Evolutionary conservation across 2,113 vertebrate species (phyloP).

Genomic region (Natator depressus): DNA sequence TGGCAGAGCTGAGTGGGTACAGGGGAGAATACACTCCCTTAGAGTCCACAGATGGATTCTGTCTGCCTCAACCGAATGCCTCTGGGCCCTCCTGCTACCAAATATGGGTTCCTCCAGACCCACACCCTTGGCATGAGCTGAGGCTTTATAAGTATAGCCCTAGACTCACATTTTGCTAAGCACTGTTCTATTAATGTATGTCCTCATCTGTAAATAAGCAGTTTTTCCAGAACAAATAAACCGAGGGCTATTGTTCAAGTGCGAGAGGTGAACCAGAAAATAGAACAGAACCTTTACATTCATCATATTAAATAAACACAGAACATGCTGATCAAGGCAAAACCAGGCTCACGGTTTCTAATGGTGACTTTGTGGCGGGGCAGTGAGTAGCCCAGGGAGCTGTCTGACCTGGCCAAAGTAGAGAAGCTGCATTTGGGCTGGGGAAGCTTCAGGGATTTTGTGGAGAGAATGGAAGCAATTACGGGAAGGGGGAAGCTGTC

Average conservation of each 20-base stretch:
- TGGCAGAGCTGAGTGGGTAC: too few species aligned
- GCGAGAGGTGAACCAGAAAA: background rate
- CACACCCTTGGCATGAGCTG: too few species aligned
- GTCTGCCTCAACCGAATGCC: too few species aligned
- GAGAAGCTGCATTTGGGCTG: background rate
- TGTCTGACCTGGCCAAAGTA: background rate
- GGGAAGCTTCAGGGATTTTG: background rate
- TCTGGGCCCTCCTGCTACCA: too few species aligned
- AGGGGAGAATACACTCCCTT: too few species aligned
- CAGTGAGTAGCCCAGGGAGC: background rate
- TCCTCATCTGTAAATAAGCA: background rate
- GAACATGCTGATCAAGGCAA: background rate
- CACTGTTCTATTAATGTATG: background rate
- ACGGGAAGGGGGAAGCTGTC: background rate
- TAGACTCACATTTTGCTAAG: background rate
- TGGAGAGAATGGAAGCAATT: background rate
- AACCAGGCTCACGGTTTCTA: background rate
- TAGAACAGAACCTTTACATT: background rate
- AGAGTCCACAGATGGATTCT: too few species aligned
- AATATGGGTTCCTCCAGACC: too few species aligned
- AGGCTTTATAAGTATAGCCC: background rate
- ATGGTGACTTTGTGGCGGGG: background rate
- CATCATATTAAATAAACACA: background rate
- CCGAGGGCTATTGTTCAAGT: background rate
- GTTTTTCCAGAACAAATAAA: background rate